Base-by-base conservation (phyloP, 1,140 invertebrate species). In the Lucilia cuprina region DNA sequence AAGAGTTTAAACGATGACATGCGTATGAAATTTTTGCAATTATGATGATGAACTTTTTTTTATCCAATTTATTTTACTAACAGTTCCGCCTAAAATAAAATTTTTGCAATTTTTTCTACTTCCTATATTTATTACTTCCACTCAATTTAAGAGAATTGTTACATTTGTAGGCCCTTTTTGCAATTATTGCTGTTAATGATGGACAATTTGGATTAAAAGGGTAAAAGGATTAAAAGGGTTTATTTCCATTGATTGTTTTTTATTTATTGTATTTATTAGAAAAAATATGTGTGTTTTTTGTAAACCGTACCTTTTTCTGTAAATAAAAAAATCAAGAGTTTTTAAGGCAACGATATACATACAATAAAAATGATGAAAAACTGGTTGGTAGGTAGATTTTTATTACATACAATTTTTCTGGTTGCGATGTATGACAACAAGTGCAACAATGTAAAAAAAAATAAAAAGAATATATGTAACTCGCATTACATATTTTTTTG, bases 1-100 rank as follows among this genome's bases (percentile, higher is more conserved):
- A 80, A 80, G 77, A 80, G 77, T 80, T 80, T 80, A 80, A 80
- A 50, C 77, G 41, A 50, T 49, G n/a, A 21, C 77, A 80, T 80
- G 77, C 77, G 77, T 80, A 35, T 9, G 41, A 13, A 21, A 17
- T 80, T 49, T 77, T 35, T 9, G 30, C 74, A 9, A 78, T 19
- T 47, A 47, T n/a, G 8, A 21, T 49, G 41, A 49, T 70, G 65
- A 78, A 47, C 41, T 41, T 17, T 47, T 75, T 75, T 75, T 35
- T 78, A 41, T 35, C 30, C 74, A n/a, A 17, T 77, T 77, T 14
- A 30, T 30, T 30, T 30, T 2, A 30, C 25, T 30, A 3, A 14
- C 25, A 14, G 7, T 75, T 75, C 30, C 13, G 55, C 13, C 14
- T 47, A 19, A 19, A 41, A 19, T 9, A 2, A 41, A 78, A 19